Evolutionary conservation across 2,888 invertebrate species (phyloP).

Genomic region (Cybosia mesomella): DNA sequence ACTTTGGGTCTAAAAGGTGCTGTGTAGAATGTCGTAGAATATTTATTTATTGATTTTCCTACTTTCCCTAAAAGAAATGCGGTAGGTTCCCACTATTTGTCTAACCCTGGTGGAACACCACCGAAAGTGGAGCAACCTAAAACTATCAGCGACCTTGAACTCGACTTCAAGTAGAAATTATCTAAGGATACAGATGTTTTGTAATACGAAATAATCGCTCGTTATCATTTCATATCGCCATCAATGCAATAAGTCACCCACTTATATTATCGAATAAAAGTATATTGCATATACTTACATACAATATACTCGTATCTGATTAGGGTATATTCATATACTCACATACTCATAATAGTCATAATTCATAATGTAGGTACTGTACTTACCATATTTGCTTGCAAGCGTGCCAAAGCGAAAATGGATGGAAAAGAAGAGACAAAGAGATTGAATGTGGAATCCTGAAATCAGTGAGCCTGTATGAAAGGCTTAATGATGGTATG

Average conservation of each 20-base stretch:
- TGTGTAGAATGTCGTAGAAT: no score
- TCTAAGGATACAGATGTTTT: neutral
- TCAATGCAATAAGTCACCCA: conserved; percentile 2
- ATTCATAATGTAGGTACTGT: no score
- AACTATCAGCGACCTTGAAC: neutral
- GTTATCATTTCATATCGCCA: neutral
- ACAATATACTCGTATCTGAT: neutral
- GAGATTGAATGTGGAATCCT: no score
- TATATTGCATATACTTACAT: neutral
- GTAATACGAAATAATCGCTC: neutral
- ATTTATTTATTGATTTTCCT: no score
- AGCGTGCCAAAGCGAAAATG: no score
- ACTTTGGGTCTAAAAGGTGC: no score
- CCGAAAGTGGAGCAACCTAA: neutral
- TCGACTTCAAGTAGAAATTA: neutral
- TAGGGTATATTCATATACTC: neutral
- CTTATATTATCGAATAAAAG: neutral
- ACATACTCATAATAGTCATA: neutral
- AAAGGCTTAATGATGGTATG: no score
- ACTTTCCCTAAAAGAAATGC: neutral
- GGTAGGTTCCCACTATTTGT: neutral
- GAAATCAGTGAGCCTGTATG: no score
- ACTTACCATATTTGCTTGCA: no score
- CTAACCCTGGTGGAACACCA: neutral
- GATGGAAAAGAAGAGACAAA: no score